These are phyloP conservation scores for Pseudomyrmex cubaensis DNA, from an alignment of 1,140 invertebrate genomes.

Conservation along the genomic window DNA sequence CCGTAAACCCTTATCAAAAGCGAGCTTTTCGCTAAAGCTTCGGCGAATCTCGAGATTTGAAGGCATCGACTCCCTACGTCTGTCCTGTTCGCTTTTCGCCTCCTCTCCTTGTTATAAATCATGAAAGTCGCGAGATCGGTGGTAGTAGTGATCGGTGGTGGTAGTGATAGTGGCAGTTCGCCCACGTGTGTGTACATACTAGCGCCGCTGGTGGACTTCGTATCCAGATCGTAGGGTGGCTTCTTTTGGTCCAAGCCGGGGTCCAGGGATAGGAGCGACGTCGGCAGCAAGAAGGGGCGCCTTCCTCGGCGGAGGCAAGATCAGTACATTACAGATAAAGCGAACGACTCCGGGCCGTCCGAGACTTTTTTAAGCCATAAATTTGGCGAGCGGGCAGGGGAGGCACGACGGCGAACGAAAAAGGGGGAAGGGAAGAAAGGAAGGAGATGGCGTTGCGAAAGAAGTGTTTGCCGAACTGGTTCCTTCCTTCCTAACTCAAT, in stretches of 20 bases:
- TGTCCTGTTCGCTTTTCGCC: constrained; percentile 56
- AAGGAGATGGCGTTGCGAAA: constrained; percentile 53
- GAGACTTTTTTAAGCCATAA: constrained; percentile 85
- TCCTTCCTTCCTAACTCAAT: constrained; percentile 86
- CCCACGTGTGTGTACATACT: constrained; percentile 69
- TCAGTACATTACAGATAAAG: constrained; percentile 86
- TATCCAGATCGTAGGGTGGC: constrained; percentile 74
- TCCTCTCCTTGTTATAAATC: constrained; percentile 79
- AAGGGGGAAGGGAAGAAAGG: constrained; percentile 43
- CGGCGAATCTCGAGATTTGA: constrained; percentile 50
- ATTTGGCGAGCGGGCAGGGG: constrained; percentile 73
- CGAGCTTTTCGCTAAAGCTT: constrained; percentile 50
- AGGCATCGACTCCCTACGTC: constrained; percentile 58
- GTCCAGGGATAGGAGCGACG: constrained; percentile 71
- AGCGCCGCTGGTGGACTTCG: constrained; percentile 66
- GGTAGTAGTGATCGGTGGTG: constrained; percentile 13
- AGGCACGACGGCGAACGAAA: constrained; percentile 54
- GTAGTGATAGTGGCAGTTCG: constrained; percentile 55
- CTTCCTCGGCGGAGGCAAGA: constrained; percentile 82
- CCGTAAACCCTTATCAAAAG: constrained; percentile 76
- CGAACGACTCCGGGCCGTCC: constrained; percentile 79
- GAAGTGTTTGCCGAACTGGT: constrained; percentile 85
- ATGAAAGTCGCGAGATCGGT: constrained; percentile 73
- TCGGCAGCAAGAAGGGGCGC: constrained; percentile 65
- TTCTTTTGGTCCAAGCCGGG: constrained; percentile 67